Base-by-base conservation (phyloP, 2,113 vertebrate genomes). In the Meles meles region DNA sequence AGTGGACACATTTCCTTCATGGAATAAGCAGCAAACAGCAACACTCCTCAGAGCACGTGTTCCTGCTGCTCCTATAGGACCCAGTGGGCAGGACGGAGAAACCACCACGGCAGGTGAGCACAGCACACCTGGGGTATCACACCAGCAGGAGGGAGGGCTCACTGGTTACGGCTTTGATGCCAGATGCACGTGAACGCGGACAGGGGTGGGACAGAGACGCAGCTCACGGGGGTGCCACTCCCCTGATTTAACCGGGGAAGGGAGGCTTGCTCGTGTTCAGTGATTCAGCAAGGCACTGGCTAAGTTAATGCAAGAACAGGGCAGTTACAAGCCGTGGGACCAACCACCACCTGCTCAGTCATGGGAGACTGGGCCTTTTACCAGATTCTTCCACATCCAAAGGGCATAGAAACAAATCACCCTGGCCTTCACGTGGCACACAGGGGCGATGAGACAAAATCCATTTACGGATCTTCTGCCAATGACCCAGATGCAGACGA, bases 141-240 rank as follows among this genome's bases (percentile, higher is more conserved):
- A 29, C 10, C 29, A 17, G 21, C 0, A 59, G 21, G 8, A 25
- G 4, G 5, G 61, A 18, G 5, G 25, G 55, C 10, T 39, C 0
- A 0, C 18, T 0, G 42, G 21, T 4, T n/a, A 6, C 0, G 0
- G 31, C 44, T 39, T 29, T 14, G 25, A 61, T 7, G 23, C 5
- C 5, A 25, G 27, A 27, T 0, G 3, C 3, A 12, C 1, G 7
- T 31, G 69, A 39, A 31, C 8, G 8, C 14, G 3, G 20, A 29
- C 9, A 13, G 44, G 10, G 92, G 23, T 0, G 7, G 63, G 9
- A 42, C 47, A 25, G 3, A 25, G 25, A 31, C 18, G 0, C 1
- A 1, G 3, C 34, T 79, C 65, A 2, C 10, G 7, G 21, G 59
- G 37, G 44, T 0, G 8, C 29, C 57, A 4, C 65, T 12, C 7